A percentile compares a stretch with the other conserved stretches of the same genome.
phyloP scores from a whole-genome alignment of 2,888 invertebrate species.

The Nesidiocoris tenuis region DNA sequence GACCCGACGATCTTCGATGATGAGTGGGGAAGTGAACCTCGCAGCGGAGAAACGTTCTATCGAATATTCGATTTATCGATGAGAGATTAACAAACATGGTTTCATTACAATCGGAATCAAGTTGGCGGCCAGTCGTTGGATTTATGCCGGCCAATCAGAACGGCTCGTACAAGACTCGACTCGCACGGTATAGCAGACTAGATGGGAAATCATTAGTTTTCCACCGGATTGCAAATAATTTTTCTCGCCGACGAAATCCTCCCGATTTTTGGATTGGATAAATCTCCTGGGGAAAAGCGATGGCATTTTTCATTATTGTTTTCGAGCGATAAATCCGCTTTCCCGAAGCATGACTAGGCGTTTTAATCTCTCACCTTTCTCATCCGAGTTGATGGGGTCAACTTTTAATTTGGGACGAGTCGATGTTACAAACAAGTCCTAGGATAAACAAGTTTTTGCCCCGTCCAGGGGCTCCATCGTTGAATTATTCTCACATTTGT shows the following conservation, averaged over 20 bases:
- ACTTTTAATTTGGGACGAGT: constrained; percentile 37
- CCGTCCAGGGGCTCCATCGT: constrained; percentile 22
- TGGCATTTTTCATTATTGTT: constrained; percentile 47
- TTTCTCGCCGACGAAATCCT: neutral
- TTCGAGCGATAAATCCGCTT: constrained; percentile 42
- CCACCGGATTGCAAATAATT: neutral
- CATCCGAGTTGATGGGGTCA: neutral
- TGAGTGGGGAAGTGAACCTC: neutral
- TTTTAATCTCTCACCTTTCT: neutral
- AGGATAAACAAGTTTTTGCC: constrained; percentile 44
- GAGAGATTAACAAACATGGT: constrained; percentile 44
- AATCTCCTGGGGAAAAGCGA: neutral
- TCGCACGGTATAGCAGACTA: neutral
- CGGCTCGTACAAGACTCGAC: no score
- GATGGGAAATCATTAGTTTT: neutral
- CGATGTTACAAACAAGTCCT: constrained; percentile 37
- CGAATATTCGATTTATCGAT: constrained; percentile 29
- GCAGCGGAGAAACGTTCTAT: neutral
- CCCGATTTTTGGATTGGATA: constrained; percentile 8
- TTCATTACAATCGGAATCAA: constrained; percentile 44
- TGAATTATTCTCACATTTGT: constrained; percentile 42
- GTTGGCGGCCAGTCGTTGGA: constrained; percentile 28
- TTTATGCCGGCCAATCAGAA: constrained; percentile 42
- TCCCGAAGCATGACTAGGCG: constrained; percentile 5
- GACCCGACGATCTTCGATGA: neutral